Conservation (phyloP, 2,888 invertebrate species). For the Coelinius sp. region DNA sequence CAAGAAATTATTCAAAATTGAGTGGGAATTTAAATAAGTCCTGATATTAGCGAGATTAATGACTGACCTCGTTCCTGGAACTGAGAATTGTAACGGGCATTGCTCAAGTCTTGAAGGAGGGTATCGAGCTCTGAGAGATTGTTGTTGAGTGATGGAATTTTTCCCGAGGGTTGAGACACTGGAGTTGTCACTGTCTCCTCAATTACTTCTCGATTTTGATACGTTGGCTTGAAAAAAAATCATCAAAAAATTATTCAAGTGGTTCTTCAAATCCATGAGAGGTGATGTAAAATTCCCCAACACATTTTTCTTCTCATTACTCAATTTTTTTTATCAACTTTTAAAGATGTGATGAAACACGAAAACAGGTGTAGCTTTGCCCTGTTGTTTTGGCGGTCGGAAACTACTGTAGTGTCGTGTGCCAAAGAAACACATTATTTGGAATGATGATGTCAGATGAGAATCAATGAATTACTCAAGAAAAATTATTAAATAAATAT, state of each 20-base stretch:
- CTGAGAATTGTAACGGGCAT: slow-evolving; percentile 76
- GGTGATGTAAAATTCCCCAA: not conserved
- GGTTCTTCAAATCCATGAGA: not conserved
- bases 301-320: not conserved
- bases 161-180: slow-evolving; percentile 61
- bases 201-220: slow-evolving; percentile 74
- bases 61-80: slow-evolving; percentile 62
- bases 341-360: slow-evolving; percentile 30
- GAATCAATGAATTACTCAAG: not conserved
- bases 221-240: slow-evolving; percentile 76
- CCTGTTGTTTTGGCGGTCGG: slow-evolving; percentile 31
- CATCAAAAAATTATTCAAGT: not conserved
- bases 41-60: not conserved
- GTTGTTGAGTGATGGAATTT: slow-evolving; percentile 75
- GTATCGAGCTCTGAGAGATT: slow-evolving; percentile 93
- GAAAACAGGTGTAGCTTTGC: slow-evolving; percentile 43
- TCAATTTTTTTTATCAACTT: not conserved
- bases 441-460: slow-evolving; percentile 49
- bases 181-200: slow-evolving; percentile 73
- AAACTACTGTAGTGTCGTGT: slow-evolving; percentile 14
- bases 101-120: slow-evolving; percentile 91
- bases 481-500: not conserved
- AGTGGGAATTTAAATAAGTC: too few relatives aligned
- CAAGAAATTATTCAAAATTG: too few relatives aligned
- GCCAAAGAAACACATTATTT: slow-evolving; percentile 40